These are phyloP conservation scores for Cyphomyrus plagiostoma DNA, from an alignment of 2,113 vertebrate genomes.

Conservation along the genomic window DNA sequence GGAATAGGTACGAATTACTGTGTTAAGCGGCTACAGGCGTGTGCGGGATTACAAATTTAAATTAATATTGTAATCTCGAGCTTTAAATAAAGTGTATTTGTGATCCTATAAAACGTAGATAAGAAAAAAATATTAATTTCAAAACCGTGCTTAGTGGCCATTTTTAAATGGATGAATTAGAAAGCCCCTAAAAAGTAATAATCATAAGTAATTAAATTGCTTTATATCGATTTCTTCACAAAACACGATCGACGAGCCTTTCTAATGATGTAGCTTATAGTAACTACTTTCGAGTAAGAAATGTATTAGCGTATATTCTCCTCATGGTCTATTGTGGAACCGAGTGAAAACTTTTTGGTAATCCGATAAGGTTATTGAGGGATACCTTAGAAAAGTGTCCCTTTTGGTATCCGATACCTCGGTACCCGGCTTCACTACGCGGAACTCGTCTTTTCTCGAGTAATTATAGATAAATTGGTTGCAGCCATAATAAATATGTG, in stretches of 20 bases:
- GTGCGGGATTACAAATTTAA: not conserved
- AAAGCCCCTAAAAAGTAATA: not conserved
- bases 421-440: not conserved
- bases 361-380: constrained; percentile 5
- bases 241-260: not conserved
- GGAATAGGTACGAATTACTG: constrained; percentile 53
- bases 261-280: not conserved
- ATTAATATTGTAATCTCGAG: not conserved
- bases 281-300: not conserved
- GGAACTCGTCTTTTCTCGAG: not conserved
- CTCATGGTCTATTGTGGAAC: not conserved
- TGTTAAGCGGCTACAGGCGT: not conserved
- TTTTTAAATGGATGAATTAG: not conserved
- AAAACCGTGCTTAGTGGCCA: not conserved
- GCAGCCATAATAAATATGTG: not conserved
- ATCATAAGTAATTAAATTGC: not conserved
- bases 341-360: not conserved
- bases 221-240: not conserved
- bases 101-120: not conserved
- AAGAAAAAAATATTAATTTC: not conserved
- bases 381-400: not conserved
- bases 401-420: not conserved
- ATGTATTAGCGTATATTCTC: not conserved
- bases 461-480: not conserved
- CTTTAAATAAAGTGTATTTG: not conserved